phyloP scores from a whole-genome alignment of 2,888 invertebrate genomes.

The Cataglyphis albicans region DNA sequence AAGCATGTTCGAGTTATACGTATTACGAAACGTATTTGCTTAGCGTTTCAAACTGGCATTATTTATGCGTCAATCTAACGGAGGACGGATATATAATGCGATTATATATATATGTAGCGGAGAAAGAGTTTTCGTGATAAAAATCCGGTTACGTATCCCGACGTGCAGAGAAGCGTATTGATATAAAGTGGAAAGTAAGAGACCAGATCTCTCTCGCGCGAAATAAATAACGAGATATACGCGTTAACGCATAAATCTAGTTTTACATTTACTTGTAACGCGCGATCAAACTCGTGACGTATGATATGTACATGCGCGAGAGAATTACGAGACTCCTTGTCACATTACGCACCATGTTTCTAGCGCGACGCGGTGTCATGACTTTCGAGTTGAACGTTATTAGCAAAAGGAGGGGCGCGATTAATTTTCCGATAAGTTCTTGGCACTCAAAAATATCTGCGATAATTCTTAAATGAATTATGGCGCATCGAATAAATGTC shows the following conservation, averaged over 20 bases:
- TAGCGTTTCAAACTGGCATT: constrained; percentile 19
- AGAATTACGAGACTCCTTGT: constrained; percentile 12
- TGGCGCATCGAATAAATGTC: background rate
- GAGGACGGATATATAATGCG: constrained; percentile 52
- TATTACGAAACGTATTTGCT: constrained; percentile 37
- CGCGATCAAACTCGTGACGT: background rate
- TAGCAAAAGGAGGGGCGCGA: background rate
- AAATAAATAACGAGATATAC: constrained; percentile 44
- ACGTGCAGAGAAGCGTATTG: constrained; percentile 28
- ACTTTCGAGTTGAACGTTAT: constrained; percentile 14
- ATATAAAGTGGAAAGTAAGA: constrained; percentile 48
- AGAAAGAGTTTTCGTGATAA: constrained; percentile 19
- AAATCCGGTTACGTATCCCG: constrained; percentile 31
- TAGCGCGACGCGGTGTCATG: background rate
- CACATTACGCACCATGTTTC: background rate
- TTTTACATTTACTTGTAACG: constrained; percentile 23
- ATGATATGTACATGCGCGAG: background rate
- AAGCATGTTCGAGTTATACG: background rate
- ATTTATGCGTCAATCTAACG: constrained; percentile 38
- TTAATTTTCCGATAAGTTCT: constrained; percentile 13
- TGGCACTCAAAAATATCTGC: constrained; percentile 1
- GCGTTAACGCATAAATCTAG: constrained; percentile 39
- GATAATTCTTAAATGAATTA: constrained; percentile 29
- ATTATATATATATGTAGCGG: constrained; percentile 30
- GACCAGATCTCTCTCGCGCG: constrained; percentile 42